Evolutionary conservation across 2,797 vertebrate genomes (phyloP), one percentile per base, ranked within the genome.

Genomic region (Euphonia xanthogaster): DNA sequence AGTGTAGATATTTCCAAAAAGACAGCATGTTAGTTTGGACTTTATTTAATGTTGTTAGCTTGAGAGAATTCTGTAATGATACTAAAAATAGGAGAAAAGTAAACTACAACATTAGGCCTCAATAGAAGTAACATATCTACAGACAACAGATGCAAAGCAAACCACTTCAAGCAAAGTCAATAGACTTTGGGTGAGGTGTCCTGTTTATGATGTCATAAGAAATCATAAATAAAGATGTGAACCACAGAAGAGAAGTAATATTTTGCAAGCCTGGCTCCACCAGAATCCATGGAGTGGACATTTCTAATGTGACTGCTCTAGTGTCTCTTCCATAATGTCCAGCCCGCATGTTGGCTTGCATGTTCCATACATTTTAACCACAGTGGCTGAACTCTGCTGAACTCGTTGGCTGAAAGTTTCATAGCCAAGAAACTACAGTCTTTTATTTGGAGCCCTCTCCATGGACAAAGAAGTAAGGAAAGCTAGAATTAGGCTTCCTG

Each of bases 401-500:
- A 33, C 24, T 60, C 54, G 3, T 54, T 78, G n/a, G 14, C 51
- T 92, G 57, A 85, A 92, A 92, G n/a, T 30, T 73, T 92, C 63
- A 30, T 30, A 87, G 74, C 20, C 50, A 67, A 73, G n/a, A 85
- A 90, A 78, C 17, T 4, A 0, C 58, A 79, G 20, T 37, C 67
- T 73, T 88, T 83, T 88, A 51, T 86, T 89, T 85, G 39, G 35
- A 78, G 8, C 18, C 13, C 7, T 84, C 17, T 86, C 23, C 8
- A 6, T 44, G 51, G 60, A 73, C 39, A 74, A 57, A 44, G 19
- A 77, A 88, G 35, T 16, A 74, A 82, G 28, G 24, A 94, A 82
- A 96, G 55, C 74, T 90, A 89, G 78, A 94, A 93, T 91, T 90
- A 92, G 31, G 23, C 21, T 91, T 94, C 76, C 68, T 81, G 76